Evolutionary conservation across 2,888 invertebrate genomes (phyloP).

Genomic region (Anarsia innoxiella): DNA sequence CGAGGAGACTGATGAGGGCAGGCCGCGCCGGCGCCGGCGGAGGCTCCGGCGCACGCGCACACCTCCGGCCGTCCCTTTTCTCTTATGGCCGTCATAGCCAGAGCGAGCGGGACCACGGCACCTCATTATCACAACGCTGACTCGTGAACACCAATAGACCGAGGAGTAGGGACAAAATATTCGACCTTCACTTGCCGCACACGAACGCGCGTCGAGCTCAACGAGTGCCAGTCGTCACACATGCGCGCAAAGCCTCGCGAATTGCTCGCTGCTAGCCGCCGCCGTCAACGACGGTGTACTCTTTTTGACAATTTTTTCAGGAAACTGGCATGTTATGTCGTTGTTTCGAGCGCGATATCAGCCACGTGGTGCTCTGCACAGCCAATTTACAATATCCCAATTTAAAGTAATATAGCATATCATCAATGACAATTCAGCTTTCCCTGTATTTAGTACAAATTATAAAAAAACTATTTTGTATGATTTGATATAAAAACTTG

Average conservation of each 20-base stretch:
- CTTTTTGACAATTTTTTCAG: conserved; percentile 74
- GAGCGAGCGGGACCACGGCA: conserved; percentile 59
- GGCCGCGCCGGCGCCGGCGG: conserved; percentile 69
- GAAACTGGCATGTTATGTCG: conserved; percentile 67
- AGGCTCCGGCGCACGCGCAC: conserved; percentile 67
- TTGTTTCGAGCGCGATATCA: conserved; percentile 47
- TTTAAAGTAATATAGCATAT: too few species aligned
- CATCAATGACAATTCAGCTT: too few species aligned
- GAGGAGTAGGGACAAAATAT: conserved; percentile 73
- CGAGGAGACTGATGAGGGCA: conserved; percentile 74
- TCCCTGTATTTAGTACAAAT: too few species aligned
- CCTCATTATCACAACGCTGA: conserved; percentile 68
- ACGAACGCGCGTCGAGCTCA: conserved; percentile 45
- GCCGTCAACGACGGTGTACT: conserved; percentile 49
- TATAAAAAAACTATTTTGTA: too few species aligned
- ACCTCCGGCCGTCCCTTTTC: conserved; percentile 56
- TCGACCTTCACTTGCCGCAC: conserved; percentile 75
- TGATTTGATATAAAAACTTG: too few species aligned
- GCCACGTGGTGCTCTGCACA: conserved; percentile 25
- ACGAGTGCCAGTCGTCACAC: conserved; percentile 50
- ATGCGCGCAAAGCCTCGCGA: conserved; percentile 45
- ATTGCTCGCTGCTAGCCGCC: conserved; percentile 46
- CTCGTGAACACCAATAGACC: conserved; percentile 74
- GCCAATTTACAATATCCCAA: too few species aligned
- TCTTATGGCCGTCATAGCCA: conserved; percentile 25